Percentiles rank a stretch among this genome's conserved stretches.
phyloP scores from a whole-genome alignment of 2,888 invertebrate species.

The Lysandra coridon region DNA sequence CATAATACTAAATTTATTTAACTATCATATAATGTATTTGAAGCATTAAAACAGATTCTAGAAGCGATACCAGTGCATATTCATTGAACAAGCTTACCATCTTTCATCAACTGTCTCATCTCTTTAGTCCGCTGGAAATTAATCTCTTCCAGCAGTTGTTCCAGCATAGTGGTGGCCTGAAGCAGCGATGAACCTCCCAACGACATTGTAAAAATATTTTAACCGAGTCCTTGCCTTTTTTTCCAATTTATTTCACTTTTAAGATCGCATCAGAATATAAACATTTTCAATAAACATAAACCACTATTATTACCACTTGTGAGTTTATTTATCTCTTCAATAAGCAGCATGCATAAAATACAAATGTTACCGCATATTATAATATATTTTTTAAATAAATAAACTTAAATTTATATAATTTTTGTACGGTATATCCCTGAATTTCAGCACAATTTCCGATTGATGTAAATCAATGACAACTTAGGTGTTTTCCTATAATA shows the following conservation, averaged over 20 bases:
- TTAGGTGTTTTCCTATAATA: not conserved
- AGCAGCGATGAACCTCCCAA: constrained; percentile 65
- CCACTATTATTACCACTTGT: not conserved
- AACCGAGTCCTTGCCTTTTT: constrained; percentile 38
- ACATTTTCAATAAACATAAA: not conserved
- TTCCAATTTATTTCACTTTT: constrained; percentile 41
- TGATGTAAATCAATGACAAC: constrained; percentile 1
- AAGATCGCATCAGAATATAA: not conserved
- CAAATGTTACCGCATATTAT: not conserved
- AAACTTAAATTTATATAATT: not conserved
- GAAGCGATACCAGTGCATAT: not conserved
- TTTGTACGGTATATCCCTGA: not conserved
- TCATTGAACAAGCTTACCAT: constrained; percentile 81
- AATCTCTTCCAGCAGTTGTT: constrained; percentile 93
- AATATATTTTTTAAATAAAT: not conserved
- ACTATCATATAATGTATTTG: not conserved
- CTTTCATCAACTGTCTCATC: constrained; percentile 92
- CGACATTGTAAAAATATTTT: constrained; percentile 53
- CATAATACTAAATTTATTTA: not conserved
- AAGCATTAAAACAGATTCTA: not conserved
- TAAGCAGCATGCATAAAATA: not conserved
- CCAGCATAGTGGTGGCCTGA: constrained; percentile 85
- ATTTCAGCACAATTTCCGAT: not conserved
- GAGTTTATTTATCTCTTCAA: not conserved
- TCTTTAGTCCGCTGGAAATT: constrained; percentile 96